Evolutionary conservation across 2,797 vertebrate species (phyloP).

Genomic region (Eurystomus glaucurus): DNA sequence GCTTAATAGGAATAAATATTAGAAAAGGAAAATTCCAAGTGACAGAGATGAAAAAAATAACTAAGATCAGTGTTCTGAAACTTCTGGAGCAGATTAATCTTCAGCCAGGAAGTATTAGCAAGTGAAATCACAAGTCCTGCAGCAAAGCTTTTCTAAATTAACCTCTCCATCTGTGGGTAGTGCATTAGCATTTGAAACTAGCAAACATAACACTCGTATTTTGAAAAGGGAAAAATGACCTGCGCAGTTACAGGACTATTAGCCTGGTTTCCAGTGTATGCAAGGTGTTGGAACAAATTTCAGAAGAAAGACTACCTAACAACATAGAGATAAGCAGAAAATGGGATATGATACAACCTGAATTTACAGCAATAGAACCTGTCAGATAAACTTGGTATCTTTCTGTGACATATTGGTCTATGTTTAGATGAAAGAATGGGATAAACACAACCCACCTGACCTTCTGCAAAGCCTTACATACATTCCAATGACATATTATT

Average conservation of each 20-base stretch:
- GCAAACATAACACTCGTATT: neutral
- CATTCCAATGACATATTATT: neutral
- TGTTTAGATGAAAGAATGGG: neutral
- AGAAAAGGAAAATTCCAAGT: neutral
- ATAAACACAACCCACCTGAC: neutral
- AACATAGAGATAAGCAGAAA: neutral
- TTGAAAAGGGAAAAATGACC: neutral
- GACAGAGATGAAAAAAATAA: neutral
- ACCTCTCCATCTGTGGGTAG: neutral
- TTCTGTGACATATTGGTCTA: neutral
- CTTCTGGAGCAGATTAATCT: neutral
- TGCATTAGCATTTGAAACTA: neutral
- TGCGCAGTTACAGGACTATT: neutral
- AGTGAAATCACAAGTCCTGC: neutral
- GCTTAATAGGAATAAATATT: neutral
- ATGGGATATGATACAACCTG: neutral
- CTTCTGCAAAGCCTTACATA: neutral
- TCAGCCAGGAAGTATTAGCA: neutral
- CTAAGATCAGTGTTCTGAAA: neutral
- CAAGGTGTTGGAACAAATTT: neutral
- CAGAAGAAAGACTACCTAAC: neutral
- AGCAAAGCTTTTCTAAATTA: constrained; percentile 1
- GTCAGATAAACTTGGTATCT: neutral
- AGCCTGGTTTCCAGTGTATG: neutral
- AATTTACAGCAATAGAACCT: neutral